Percentiles rank a stretch among this genome's conserved stretches.
Conservation (phyloP, 2,888 invertebrate genomes). For the Drosophila longiperda region DNA sequence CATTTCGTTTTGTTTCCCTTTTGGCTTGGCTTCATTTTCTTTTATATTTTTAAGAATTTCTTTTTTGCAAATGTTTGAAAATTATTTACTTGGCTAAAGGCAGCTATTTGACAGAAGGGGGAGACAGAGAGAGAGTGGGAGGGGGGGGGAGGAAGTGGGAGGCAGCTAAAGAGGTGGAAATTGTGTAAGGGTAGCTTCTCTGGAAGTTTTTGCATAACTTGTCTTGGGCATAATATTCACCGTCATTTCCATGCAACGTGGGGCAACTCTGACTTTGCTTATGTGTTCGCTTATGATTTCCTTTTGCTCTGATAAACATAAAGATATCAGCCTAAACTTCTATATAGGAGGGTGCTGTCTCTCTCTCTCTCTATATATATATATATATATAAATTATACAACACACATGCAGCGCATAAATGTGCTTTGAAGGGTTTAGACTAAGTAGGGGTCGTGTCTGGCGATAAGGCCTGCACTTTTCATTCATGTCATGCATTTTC, state of each 20-base stretch:
- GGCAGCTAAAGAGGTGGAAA: not conserved
- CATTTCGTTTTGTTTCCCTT: conserved; percentile 33
- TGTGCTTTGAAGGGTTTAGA: conserved; percentile 48
- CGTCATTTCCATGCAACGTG: conserved; percentile 4
- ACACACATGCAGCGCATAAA: not conserved
- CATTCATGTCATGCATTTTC: conserved; percentile 55
- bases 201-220: conserved; percentile 63
- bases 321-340: conserved; percentile 57
- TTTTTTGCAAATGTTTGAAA: conserved; percentile 52
- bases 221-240: conserved; percentile 57
- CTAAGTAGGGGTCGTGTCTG: conserved; percentile 30
- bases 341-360: conserved; percentile 28
- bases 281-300: conserved; percentile 71
- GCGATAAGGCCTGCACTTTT: conserved; percentile 50
- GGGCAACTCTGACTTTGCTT: conserved; percentile 59
- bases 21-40: conserved; percentile 11
- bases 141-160: too few species aligned
- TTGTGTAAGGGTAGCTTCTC: conserved; percentile 46
- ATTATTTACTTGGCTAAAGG: conserved; percentile 70
- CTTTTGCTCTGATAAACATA: conserved; percentile 62
- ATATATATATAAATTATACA: conserved; percentile 42
- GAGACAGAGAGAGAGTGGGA: not conserved
- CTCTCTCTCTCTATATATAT: conserved; percentile 4
- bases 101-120: conserved; percentile 26
- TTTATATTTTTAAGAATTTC: not conserved